Percentiles rank a stretch among this genome's conserved stretches.
phyloP scores from a whole-genome alignment of 1,140 invertebrate species.

The Formica exsecta region DNA sequence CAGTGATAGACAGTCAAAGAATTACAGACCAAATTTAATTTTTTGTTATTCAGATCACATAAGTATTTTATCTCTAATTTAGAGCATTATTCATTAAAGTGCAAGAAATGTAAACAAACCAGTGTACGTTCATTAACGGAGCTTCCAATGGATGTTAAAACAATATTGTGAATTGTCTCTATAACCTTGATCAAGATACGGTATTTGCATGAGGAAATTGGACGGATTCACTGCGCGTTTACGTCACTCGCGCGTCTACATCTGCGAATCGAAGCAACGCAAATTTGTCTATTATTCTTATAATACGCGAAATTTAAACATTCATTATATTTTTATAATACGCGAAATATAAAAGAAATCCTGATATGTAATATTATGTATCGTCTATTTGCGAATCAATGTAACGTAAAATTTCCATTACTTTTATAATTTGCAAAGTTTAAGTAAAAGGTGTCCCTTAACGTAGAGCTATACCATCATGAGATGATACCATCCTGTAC shows the following conservation, averaged over 20 bases:
- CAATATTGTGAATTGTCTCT: conserved; percentile 40
- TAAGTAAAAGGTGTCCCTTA: conserved; percentile 3
- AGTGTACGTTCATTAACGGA: conserved; percentile 40
- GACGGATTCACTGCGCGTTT: neutral
- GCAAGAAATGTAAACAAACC: conserved; percentile 9
- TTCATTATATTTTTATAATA: conserved; percentile 20
- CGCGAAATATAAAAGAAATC: neutral
- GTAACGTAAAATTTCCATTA: conserved; percentile 5
- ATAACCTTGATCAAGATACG: conserved; percentile 32
- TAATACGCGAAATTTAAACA: neutral
- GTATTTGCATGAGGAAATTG: conserved; percentile 53
- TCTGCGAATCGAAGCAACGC: neutral
- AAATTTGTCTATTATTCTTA: conserved; percentile 27
- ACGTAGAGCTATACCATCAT: neutral
- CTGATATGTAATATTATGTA: too few relatives aligned
- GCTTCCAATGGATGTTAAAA: conserved; percentile 41
- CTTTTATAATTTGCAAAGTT: conserved; percentile 23
- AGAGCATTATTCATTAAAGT: conserved; percentile 30
- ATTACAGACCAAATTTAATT: neutral
- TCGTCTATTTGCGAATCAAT: neutral
- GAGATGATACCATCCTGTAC: neutral
- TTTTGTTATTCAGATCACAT: neutral
- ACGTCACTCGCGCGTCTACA: neutral
- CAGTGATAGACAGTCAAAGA: neutral
- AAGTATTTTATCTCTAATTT: conserved; percentile 41